Evolutionary conservation across 1,140 invertebrate genomes (phyloP).

Genomic region (Xylocopa sonorina): DNA sequence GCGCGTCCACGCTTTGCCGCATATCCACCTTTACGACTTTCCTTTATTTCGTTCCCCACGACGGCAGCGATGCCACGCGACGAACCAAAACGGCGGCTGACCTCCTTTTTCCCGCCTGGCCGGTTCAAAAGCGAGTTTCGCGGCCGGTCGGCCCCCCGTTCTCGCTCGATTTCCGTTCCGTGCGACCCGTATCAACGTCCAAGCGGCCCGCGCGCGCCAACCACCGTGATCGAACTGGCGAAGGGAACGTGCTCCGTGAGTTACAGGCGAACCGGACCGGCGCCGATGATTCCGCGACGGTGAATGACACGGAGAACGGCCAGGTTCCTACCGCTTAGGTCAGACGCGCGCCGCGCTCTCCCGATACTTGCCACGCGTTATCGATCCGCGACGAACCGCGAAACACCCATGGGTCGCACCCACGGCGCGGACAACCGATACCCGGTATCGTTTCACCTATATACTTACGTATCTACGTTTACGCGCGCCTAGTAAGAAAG

Average conservation of each 20-base stretch:
- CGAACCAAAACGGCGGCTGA: slow-evolving; percentile 1
- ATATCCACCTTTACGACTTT: slow-evolving; percentile 26
- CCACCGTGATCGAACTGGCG: background rate
- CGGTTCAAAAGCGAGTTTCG: slow-evolving; percentile 6
- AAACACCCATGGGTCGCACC: slow-evolving; percentile 33
- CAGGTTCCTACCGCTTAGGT: background rate
- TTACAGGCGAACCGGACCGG: too few species aligned
- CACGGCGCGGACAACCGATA: slow-evolving; percentile 37
- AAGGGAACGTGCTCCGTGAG: background rate
- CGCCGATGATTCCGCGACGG: too few species aligned
- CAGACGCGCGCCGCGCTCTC: slow-evolving; percentile 14
- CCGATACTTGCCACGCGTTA: slow-evolving; percentile 21
- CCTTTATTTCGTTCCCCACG: slow-evolving; percentile 21
- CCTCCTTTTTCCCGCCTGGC: slow-evolving; percentile 31
- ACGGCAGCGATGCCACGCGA: slow-evolving; percentile 12
- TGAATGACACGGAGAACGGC: background rate
- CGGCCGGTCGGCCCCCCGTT: slow-evolving; percentile 14
- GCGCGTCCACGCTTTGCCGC: slow-evolving; percentile 30
- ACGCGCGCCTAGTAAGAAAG: background rate
- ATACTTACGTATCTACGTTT: background rate
- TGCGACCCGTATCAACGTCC: background rate
- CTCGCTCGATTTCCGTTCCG: background rate
- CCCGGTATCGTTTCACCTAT: background rate
- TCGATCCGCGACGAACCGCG: slow-evolving; percentile 25
- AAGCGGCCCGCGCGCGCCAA: too few species aligned